Base-by-base conservation (phyloP, 1,140 invertebrate genomes). In the Euwallacea fornicatus region DNA sequence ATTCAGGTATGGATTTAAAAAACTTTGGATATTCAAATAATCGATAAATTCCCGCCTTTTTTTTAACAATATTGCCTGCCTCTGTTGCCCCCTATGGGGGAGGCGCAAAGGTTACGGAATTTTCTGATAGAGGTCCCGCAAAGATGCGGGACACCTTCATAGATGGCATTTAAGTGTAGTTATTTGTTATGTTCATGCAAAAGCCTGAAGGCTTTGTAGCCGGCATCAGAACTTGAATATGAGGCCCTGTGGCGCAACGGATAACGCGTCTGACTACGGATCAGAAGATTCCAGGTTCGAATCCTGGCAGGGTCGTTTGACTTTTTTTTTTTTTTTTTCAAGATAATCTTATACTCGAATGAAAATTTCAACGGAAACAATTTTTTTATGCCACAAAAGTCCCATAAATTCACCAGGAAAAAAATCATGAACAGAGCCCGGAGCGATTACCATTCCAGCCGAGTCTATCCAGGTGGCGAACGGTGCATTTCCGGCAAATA, bases 201-300 rank as follows among this genome's bases (percentile, higher is more conserved):
- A 66, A 58, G 10, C 8, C 0, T 21, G 33, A 0, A 54, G 8
- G 21, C 21, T 9, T 21, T 66, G 2, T 55, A 33, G 11, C 54
- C n/a, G 10, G 21, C 0, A 13, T 42, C 46, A 50, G 54, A 4
- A 10, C 6, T 7, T 46, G 2, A 44, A 46, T 41, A 50, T 15
- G 68, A 78, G 90, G 91, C 88, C 90, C 86, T 91, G 90, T 92
- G 90, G 90, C 90, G 91, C 90, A 92, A 93, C 86, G 91, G 90
- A 92, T 92, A 93, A 93, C 91, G 90, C 90, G 90, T 91, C 90
- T 92, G 90, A 91, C 90, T 93, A 92, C 90, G 90, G 90, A 93
- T 91, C 90, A 91, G 89, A 91, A 91, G 90, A 92, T 91, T 92
- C 90, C 90, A 91, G 90, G 90, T 92, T 92, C 90, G 90, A 93